These are phyloP conservation scores for Tetramorium parvispinum DNA, from an alignment of 1,140 invertebrate species.

Conservation along the genomic window DNA sequence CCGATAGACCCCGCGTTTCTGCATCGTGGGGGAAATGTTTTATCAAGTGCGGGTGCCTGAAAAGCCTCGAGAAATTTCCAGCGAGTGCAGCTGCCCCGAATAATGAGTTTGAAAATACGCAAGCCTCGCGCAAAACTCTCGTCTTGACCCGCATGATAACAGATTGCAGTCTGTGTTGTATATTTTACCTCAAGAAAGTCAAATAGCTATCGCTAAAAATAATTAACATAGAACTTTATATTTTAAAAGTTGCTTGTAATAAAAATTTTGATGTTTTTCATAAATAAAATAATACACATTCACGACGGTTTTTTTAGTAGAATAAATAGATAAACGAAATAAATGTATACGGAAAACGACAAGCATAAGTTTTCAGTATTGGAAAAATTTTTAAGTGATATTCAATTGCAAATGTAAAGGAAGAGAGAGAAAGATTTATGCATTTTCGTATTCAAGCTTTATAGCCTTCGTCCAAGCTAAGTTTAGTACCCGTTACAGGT, in stretches of 20 bases:
- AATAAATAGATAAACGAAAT: background rate
- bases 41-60: slow-evolving; percentile 64
- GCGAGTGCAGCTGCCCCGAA: background rate
- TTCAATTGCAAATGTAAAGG: background rate
- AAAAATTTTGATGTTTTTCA: background rate
- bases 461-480: background rate
- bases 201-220: slow-evolving; percentile 1
- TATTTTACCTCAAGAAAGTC: slow-evolving; percentile 9
- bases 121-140: background rate
- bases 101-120: slow-evolving; percentile 42
- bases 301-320: background rate
- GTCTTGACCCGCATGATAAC: background rate
- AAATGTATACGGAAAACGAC: background rate
- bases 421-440: background rate
- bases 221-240: slow-evolving; percentile 7
- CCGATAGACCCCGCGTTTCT: background rate
- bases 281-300: background rate
- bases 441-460: slow-evolving; percentile 33
- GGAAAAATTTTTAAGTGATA: background rate
- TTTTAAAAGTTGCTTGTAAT: background rate
- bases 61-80: slow-evolving; percentile 39
- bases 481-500: slow-evolving; percentile 9
- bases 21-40: slow-evolving; percentile 61
- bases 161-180: background rate
- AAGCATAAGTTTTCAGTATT: background rate